phyloP scores from a whole-genome alignment of 2,113 vertebrate genomes.

The Lonchura striata region DNA sequence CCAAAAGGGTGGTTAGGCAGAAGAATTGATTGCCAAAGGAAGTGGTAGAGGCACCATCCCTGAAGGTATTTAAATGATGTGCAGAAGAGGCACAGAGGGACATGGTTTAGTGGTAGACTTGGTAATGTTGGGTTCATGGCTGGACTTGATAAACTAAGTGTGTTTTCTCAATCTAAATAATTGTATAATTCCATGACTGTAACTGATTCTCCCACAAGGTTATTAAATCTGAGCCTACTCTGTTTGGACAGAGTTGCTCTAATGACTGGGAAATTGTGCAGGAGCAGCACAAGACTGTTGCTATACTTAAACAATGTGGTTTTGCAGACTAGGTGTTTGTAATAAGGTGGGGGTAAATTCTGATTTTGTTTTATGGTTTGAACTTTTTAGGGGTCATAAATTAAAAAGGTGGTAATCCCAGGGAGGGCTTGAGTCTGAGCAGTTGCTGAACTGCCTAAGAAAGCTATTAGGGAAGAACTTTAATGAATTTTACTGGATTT shows the following conservation, averaged over 20 bases:
- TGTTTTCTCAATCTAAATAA: not conserved
- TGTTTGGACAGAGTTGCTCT: not conserved
- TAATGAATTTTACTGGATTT: not conserved
- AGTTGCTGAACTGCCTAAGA: not conserved
- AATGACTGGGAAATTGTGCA: not conserved
- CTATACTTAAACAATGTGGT: not conserved
- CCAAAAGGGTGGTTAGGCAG: rapidly evolving
- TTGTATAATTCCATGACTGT: not conserved
- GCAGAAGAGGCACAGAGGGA: rapidly evolving
- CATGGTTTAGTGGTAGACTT: not conserved
- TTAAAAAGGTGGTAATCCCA: not conserved
- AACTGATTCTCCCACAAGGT: not conserved
- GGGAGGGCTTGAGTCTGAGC: not conserved
- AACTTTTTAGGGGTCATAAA: not conserved
- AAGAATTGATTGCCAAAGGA: not conserved
- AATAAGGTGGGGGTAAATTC: not conserved
- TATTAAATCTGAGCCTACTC: not conserved
- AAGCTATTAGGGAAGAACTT: not conserved
- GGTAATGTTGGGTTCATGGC: not conserved
- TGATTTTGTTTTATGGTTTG: not conserved
- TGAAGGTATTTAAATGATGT: not conserved
- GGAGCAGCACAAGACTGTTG: not conserved
- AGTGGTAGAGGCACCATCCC: not conserved
- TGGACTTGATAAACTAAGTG: not conserved
- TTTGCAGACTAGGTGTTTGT: not conserved